These are phyloP conservation scores for Agrotis exclamationis DNA, from an alignment of 2,888 invertebrate species.

Conservation along the genomic window DNA sequence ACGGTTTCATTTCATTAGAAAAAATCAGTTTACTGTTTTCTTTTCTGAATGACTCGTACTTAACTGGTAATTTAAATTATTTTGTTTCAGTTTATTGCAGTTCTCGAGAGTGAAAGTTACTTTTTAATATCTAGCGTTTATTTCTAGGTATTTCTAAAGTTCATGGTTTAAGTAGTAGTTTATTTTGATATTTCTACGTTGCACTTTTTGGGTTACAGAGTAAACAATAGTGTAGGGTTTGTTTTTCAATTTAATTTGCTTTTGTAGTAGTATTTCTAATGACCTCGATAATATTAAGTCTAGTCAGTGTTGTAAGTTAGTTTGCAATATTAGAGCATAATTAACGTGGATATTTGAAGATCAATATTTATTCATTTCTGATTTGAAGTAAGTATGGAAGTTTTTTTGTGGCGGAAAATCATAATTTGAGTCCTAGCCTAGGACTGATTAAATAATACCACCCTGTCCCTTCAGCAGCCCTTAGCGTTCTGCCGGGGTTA, in stretches of 20 bases:
- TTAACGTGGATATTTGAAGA: not conserved
- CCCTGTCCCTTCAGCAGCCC: too few relatives aligned
- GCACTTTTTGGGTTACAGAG: constrained; percentile 1
- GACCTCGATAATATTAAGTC: not conserved
- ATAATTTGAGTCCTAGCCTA: too few relatives aligned
- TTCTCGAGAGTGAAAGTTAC: not conserved
- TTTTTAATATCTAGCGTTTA: constrained; percentile 22
- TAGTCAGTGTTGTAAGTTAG: not conserved
- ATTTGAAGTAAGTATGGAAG: too few relatives aligned
- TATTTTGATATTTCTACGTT: constrained; percentile 28
- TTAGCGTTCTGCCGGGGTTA: too few relatives aligned
- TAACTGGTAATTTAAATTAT: constrained; percentile 1
- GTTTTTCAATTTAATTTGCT: constrained; percentile 14
- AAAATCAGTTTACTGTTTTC: constrained; percentile 23
- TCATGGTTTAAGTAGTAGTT: not conserved
- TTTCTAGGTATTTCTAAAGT: not conserved
- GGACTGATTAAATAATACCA: too few relatives aligned
- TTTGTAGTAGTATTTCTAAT: constrained; percentile 5
- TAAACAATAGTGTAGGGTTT: constrained; percentile 32
- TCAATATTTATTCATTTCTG: not conserved
- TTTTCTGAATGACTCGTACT: constrained; percentile 19
- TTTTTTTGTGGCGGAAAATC: too few relatives aligned
- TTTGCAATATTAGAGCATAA: too few relatives aligned
- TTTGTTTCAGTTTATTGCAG: constrained; percentile 26
- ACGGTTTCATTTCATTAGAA: constrained; percentile 33